phyloP scores from a whole-genome alignment of 1,140 invertebrate genomes.

The Spodoptera frugiperda region DNA sequence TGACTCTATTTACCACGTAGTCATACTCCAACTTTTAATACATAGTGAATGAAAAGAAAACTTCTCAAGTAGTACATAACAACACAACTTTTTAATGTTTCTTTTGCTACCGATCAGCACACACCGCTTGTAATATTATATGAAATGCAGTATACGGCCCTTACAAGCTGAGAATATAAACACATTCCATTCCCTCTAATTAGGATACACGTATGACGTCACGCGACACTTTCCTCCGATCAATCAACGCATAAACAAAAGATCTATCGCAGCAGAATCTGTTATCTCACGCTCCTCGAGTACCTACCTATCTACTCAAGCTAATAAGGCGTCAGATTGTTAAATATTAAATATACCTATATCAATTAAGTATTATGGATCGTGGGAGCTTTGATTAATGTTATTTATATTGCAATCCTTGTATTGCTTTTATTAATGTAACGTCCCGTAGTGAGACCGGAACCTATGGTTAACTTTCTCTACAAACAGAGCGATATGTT shows the following conservation, averaged over 20 bases:
- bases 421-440: neutral
- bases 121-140: no score
- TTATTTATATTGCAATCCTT: slow-evolving; percentile 7
- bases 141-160: no score
- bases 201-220: slow-evolving; percentile 9
- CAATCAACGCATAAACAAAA: slow-evolving; percentile 35
- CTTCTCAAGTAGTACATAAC: no score
- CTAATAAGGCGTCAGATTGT: slow-evolving; percentile 19
- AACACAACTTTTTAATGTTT: neutral
- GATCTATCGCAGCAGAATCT: slow-evolving; percentile 15
- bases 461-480: neutral
- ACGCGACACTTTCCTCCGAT: slow-evolving; percentile 15
- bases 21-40: no score
- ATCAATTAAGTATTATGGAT: slow-evolving; percentile 32
- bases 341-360: neutral
- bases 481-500: neutral
- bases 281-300: slow-evolving; percentile 34
- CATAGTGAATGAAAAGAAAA: no score
- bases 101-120: neutral
- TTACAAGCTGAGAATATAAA: neutral
- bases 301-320: slow-evolving; percentile 27
- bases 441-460: neutral
- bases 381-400: slow-evolving; percentile 22
- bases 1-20: no score
- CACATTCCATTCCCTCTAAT: slow-evolving; percentile 19